Base-by-base conservation (phyloP, 2,888 invertebrate species). In the Oscheius sp. region DNA sequence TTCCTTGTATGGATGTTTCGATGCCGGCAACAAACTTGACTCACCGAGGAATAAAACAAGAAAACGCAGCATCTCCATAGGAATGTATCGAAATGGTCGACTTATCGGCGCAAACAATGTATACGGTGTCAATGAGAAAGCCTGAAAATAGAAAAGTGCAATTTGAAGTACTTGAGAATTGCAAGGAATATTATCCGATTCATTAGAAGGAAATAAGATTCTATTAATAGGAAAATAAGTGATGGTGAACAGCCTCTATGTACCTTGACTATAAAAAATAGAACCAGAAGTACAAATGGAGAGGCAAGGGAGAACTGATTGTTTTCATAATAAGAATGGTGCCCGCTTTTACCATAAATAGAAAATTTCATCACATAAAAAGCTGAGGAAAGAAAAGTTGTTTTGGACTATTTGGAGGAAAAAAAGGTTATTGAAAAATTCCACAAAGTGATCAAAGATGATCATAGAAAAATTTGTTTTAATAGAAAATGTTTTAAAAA, bases 121-220 rank as follows among this genome's bases (percentile, higher is more conserved):
- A 47, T 47, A 47, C 47, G 24, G 47, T 47, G 20, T 24, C 47
- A 17, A 47, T 47, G 47, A 47, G 47, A 47, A 47, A 47, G 47
- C 22, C 9, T 17, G 47, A 20, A 20, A 24, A 9, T 22, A 20
- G 47, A 47, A 47, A 3, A 24, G 20, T 20, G 20, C 12, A 12
- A 22, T 47, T 24, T 22, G 12, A 47, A 47, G 8, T 5, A 5
- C 3, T 20, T 24, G 24, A 22, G 12, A 22, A 24, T 24, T 12
- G 20, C 12, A 47, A 4, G 20, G 47, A 47, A 2, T 5, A 20
- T 20, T 47, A 47, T 22, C 14, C 12, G 47, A 47, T 4, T 17
- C 12, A 41, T 41, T 41, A 9, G 8, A 8, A 20, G 12, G 12
- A 41, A 41, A 3, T 3, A 12, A 6, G 41, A 12, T 3, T 4